Percentiles rank a stretch among this genome's conserved stretches.
Evolutionary conservation across 2,888 invertebrate genomes (phyloP).

Genomic region (Drosophila meridiana): DNA sequence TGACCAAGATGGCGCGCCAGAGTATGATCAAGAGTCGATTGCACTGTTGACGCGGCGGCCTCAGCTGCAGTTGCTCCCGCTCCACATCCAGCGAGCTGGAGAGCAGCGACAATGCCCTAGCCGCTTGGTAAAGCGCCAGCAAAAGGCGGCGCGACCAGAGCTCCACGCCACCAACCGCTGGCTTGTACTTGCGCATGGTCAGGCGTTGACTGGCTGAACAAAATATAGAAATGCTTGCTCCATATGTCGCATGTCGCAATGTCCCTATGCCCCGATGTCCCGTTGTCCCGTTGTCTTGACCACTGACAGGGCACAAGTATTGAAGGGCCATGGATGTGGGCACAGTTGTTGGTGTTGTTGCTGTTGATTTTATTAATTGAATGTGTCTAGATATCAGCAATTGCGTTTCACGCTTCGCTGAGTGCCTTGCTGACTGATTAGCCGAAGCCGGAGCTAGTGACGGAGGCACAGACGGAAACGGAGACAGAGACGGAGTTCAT

Average conservation of each 20-base stretch:
- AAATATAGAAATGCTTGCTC: slow-evolving; percentile 6
- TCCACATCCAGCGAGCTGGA: slow-evolving; percentile 44
- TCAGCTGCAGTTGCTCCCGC: slow-evolving; percentile 38
- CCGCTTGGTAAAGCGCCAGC: slow-evolving; percentile 53
- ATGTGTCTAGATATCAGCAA: slow-evolving; percentile 74
- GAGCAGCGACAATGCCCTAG: slow-evolving; percentile 63
- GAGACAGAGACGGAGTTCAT: slow-evolving; percentile 11
- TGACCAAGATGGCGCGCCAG: slow-evolving; percentile 57
- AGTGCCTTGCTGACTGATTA: slow-evolving; percentile 75
- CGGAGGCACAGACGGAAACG: background rate
- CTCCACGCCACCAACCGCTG: slow-evolving; percentile 35
- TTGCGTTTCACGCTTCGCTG: slow-evolving; percentile 77
- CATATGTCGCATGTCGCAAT: background rate
- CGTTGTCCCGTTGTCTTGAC: slow-evolving; percentile 21
- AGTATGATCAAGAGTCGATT: slow-evolving; percentile 41
- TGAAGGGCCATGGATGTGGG: slow-evolving; percentile 6
- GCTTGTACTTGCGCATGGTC: slow-evolving; percentile 49
- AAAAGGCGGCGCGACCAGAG: slow-evolving; percentile 57
- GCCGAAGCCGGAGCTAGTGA: slow-evolving; percentile 21
- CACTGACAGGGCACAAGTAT: background rate
- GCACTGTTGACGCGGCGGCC: slow-evolving; percentile 31
- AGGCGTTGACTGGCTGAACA: slow-evolving; percentile 44
- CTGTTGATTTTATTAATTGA: slow-evolving; percentile 78
- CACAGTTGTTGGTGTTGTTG: slow-evolving; percentile 53
- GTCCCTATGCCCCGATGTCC: slow-evolving; percentile 10